phyloP scores from a whole-genome alignment of 2,888 invertebrate genomes.

The Caenorhabditis uteleia region DNA sequence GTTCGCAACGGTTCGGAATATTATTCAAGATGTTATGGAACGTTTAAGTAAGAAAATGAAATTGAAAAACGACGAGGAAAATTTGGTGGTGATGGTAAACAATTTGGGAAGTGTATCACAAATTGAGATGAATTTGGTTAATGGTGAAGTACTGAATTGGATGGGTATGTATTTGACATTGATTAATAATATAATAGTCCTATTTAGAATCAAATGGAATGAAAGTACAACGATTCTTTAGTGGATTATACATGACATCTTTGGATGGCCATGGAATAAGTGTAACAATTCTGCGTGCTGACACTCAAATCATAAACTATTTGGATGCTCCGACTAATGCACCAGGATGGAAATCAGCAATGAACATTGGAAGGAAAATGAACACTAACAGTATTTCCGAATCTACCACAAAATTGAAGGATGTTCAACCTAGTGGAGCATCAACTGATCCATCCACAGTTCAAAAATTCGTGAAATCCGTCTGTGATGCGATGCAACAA shows the following conservation, averaged over 20 bases:
- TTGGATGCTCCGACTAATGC: constrained; percentile 7
- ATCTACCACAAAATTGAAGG: background rate
- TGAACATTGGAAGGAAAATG: background rate
- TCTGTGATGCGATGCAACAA: constrained; percentile 74
- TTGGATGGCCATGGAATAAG: constrained; percentile 82
- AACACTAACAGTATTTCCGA: no score
- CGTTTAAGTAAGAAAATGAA: constrained; percentile 71
- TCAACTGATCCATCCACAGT: background rate
- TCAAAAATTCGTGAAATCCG: constrained; percentile 40
- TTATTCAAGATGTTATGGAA: constrained; percentile 71
- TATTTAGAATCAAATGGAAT: constrained; percentile 42
- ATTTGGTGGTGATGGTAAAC: constrained; percentile 80
- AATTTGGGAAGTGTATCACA: constrained; percentile 81
- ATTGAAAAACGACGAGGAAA: constrained; percentile 63
- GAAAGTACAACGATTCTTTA: constrained; percentile 68
- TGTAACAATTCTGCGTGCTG: constrained; percentile 75
- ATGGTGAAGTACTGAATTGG: constrained; percentile 77
- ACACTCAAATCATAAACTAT: constrained; percentile 44
- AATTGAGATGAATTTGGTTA: constrained; percentile 80
- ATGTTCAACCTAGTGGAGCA: constrained; percentile 7
- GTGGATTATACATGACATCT: constrained; percentile 75
- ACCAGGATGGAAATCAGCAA: constrained; percentile 23
- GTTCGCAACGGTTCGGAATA: constrained; percentile 70
- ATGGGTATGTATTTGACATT: constrained; percentile 73
- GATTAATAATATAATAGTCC: background rate